These are phyloP conservation scores for Oscheius sp. DNA, from an alignment of 2,888 invertebrate species.

Conservation along the genomic window DNA sequence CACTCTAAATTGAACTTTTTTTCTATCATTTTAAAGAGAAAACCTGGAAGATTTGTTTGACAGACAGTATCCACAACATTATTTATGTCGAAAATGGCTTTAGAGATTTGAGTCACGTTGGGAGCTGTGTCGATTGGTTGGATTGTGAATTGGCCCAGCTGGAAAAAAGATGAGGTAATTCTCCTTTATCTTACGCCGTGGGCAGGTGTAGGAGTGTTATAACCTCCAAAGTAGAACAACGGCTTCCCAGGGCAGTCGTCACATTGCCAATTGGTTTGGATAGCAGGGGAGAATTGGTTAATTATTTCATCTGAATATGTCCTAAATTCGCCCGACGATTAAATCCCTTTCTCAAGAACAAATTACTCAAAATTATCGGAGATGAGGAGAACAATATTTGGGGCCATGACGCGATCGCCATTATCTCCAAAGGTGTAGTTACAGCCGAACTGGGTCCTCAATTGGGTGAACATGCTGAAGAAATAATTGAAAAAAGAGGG, in stretches of 20 bases:
- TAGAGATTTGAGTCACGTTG: not conserved
- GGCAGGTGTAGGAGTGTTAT: no score
- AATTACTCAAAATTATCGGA: conserved; percentile 10
- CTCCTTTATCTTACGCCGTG: no score
- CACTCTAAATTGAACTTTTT: no score
- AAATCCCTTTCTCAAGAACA: no score
- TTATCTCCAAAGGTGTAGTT: not conserved
- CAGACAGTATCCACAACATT: not conserved
- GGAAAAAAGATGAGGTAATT: no score
- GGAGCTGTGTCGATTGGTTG: not conserved
- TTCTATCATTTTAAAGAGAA: no score
- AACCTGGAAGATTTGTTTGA: not conserved
- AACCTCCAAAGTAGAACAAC: no score
- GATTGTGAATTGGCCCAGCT: not conserved
- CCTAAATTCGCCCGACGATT: no score
- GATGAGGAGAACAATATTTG: not conserved
- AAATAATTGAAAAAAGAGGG: no score
- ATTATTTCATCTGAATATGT: not conserved
- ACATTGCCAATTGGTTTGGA: not conserved
- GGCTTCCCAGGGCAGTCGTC: conserved; percentile 10
- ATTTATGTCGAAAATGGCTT: not conserved
- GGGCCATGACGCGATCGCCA: not conserved
- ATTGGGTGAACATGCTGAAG: not conserved
- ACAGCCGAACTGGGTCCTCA: conserved; percentile 1
- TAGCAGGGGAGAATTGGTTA: not conserved